Percentiles rank a stretch among this genome's conserved stretches.
phyloP scores from a whole-genome alignment of 2,797 vertebrate genomes.

The Xenops minutus region DNA sequence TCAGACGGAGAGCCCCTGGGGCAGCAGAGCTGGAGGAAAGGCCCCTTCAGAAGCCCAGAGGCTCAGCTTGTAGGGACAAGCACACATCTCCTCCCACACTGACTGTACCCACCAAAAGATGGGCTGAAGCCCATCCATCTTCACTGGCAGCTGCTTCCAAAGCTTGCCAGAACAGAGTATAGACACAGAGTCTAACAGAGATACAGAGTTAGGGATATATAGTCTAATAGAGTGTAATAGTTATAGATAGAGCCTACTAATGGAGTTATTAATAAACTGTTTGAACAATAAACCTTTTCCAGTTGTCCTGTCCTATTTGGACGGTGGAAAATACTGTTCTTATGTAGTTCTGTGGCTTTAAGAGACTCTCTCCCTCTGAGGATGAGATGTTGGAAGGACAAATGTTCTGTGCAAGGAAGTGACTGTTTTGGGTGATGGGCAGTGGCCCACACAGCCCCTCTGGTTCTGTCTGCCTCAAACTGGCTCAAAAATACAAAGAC shows the following conservation, averaged over 20 bases:
- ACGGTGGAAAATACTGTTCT: too few species aligned
- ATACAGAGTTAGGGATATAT: too few species aligned
- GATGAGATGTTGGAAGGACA: neutral
- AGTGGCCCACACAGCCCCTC: neutral
- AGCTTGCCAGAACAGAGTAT: neutral
- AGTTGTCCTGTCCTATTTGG: neutral
- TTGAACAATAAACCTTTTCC: too few species aligned
- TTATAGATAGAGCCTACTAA: too few species aligned
- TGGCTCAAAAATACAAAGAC: neutral
- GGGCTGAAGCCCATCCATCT: too few species aligned
- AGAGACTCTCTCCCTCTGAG: neutral
- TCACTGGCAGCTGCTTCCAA: too few species aligned
- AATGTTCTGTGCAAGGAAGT: neutral
- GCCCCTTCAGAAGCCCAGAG: neutral
- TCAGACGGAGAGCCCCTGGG: neutral
- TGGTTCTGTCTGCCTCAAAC: neutral
- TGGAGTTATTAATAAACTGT: too few species aligned
- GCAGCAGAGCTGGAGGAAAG: accelerated
- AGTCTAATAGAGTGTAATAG: too few species aligned
- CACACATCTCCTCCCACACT: too few species aligned
- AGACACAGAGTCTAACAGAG: too few species aligned
- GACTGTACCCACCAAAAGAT: neutral
- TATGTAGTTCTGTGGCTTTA: too few species aligned
- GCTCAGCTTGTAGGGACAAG: neutral
- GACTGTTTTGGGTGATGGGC: neutral